Evolutionary conservation across 2,797 vertebrate genomes (phyloP).

Genomic region (Squalus acanthias): DNA sequence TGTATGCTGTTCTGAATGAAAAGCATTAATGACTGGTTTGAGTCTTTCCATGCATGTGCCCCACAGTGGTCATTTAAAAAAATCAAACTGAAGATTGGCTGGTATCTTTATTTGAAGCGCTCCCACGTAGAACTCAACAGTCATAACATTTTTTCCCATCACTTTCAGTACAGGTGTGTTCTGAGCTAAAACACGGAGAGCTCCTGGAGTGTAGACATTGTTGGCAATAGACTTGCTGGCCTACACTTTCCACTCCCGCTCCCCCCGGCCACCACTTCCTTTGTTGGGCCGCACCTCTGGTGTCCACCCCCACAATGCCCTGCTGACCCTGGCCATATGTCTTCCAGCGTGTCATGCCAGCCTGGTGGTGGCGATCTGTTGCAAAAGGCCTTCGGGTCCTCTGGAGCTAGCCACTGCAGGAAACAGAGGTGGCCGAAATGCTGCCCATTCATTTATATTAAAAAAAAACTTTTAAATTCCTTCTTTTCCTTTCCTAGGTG

Average conservation of each 20-base stretch:
- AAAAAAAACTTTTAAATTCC: background rate
- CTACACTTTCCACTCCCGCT: background rate
- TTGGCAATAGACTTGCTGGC: background rate
- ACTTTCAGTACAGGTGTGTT: background rate
- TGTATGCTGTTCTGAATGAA: background rate
- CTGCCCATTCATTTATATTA: background rate
- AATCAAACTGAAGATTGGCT: background rate
- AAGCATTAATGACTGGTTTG: background rate
- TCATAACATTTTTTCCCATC: background rate
- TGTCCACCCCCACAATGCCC: background rate
- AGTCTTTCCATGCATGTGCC: background rate
- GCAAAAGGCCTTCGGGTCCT: no score
- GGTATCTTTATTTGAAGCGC: background rate
- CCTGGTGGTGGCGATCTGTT: no score
- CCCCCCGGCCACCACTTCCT: background rate
- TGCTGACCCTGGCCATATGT: background rate
- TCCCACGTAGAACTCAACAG: background rate
- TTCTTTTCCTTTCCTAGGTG: background rate
- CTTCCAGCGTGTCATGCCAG: no score
- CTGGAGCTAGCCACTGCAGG: no score
- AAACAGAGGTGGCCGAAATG: no score
- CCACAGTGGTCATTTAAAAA: background rate
- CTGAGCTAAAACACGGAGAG: background rate
- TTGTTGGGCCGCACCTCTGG: background rate
- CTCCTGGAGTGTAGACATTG: background rate